phyloP scores from a whole-genome alignment of 2,888 invertebrate species.

The Catocala nupta region DNA sequence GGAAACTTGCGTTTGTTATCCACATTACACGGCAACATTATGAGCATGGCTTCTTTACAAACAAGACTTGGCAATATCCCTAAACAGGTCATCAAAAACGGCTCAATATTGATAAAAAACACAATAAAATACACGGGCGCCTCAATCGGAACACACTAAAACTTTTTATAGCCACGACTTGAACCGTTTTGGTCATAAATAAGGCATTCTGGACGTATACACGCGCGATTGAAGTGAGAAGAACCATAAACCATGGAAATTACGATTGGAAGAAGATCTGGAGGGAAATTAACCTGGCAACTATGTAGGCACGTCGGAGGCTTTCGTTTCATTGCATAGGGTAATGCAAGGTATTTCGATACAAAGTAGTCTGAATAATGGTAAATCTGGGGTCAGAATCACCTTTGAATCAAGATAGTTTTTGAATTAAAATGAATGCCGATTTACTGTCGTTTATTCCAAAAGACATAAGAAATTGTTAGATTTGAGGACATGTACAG shows the following conservation, averaged over 20 bases:
- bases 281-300: constrained; percentile 3
- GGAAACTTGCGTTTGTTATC: constrained; percentile 3
- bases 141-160: constrained; percentile 52
- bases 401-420: no score
- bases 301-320: constrained; percentile 1
- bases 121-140: constrained; percentile 43
- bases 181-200: constrained; percentile 50
- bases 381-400: no score
- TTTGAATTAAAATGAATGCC: no score
- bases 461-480: no score
- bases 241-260: constrained; percentile 38
- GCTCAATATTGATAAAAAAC: constrained; percentile 52
- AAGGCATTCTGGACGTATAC: constrained; percentile 42
- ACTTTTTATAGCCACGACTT: constrained; percentile 42
- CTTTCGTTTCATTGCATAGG: not conserved
- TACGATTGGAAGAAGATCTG: constrained; percentile 10
- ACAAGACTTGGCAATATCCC: constrained; percentile 46
- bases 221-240: constrained; percentile 40
- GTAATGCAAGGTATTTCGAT: no score
- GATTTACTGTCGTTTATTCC: no score
- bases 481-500: no score
- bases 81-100: constrained; percentile 49
- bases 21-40: constrained; percentile 17
- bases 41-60: constrained; percentile 44
- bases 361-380: no score